Percentiles rank a stretch among this genome's conserved stretches.
Conservation (phyloP, 2,113 vertebrate species). For the Nothoprocta pentlandii region DNA sequence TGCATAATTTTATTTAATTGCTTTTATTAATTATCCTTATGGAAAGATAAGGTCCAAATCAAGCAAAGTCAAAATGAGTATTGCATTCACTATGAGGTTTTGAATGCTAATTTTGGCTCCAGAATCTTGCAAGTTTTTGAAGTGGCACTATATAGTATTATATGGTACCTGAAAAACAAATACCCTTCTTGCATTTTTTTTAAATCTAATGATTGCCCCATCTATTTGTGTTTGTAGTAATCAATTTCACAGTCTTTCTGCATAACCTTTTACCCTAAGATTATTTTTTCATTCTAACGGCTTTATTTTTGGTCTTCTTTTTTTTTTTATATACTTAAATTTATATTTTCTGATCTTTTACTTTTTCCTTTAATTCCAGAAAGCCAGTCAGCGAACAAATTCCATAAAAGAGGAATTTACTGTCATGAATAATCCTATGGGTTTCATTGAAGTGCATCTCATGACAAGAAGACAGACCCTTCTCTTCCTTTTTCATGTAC, state of each 20-base stretch:
- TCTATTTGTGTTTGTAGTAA: not conserved
- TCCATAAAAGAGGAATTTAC: not conserved
- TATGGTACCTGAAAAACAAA: not conserved
- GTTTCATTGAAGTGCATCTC: not conserved
- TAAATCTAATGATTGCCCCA: not conserved
- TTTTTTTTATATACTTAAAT: not conserved
- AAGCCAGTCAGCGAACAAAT: not conserved
- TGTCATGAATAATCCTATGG: not conserved
- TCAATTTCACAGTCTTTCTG: not conserved
- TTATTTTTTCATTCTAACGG: not conserved
- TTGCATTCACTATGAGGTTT: not conserved
- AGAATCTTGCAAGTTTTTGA: not conserved
- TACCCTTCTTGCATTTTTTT: not conserved
- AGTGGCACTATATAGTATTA: not conserved
- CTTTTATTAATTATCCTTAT: not conserved
- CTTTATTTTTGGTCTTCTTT: not conserved
- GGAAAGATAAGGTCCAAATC: not conserved
- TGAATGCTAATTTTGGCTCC: not conserved
- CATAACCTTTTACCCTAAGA: not conserved
- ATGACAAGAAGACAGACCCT: not conserved
- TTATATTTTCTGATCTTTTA: not conserved
- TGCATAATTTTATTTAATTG: not conserved
- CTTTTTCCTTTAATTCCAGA: not conserved
- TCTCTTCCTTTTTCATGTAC: not conserved
- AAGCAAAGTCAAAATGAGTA: slow-evolving; percentile 1